Evolutionary conservation across 2,888 invertebrate species (phyloP).

Genomic region (Troilus luridus): DNA sequence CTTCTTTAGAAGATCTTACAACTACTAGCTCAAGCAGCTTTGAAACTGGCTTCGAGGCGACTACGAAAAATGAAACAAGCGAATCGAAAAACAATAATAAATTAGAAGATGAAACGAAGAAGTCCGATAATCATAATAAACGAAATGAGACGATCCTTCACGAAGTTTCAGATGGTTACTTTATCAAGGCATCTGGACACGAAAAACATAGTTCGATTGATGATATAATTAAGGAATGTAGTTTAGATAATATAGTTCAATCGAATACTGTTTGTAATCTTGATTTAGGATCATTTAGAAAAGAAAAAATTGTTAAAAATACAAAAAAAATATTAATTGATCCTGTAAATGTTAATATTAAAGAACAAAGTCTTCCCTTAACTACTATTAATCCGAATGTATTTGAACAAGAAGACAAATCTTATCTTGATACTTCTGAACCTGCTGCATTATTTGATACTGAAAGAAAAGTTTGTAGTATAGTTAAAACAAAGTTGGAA

Average conservation of each 20-base stretch:
- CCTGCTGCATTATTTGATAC: neutral
- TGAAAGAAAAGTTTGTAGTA: neutral
- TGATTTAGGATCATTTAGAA: constrained; percentile 19
- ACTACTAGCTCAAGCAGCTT: neutral
- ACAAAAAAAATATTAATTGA: neutral
- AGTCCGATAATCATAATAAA: neutral
- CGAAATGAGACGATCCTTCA: neutral
- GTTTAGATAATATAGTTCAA: neutral
- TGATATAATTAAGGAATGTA: neutral
- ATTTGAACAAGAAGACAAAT: neutral
- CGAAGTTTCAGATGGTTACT: constrained; percentile 28
- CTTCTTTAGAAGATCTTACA: constrained; percentile 54
- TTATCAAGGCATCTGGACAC: neutral
- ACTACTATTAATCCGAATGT: neutral
- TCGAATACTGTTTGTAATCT: neutral
- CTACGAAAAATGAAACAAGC: constrained; percentile 51
- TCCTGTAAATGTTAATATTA: neutral
- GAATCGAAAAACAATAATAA: constrained; percentile 19
- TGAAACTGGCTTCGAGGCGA: constrained; percentile 44
- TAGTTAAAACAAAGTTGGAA: neutral
- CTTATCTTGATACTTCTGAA: neutral
- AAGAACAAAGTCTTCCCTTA: neutral
- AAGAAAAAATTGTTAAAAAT: constrained; percentile 17
- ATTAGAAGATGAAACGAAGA: constrained; percentile 12
- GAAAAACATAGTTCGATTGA: constrained; percentile 6